Evolutionary conservation across 1,140 invertebrate genomes (phyloP), one percentile per base, ranked within the genome.

Genomic region (Augochlora pura): DNA sequence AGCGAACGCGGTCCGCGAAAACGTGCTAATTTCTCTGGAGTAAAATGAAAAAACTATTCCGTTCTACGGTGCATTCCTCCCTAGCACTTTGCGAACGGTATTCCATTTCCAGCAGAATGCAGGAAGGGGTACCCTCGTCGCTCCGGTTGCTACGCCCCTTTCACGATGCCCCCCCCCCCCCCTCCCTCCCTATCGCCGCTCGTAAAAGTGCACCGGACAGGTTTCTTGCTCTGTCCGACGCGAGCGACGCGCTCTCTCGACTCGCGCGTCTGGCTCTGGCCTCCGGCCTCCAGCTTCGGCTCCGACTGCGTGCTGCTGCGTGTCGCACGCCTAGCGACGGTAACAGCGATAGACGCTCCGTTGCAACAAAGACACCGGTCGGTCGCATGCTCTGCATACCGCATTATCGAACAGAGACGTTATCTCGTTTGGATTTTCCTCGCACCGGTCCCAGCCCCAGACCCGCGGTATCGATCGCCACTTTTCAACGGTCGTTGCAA

Each of bases 241-340:
- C 64, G 46, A 76, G 77, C 80, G 63, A 59, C 72, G 80, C 72
- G 86, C 84, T 86, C 77, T 88, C 84, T 86, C 81, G 60, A 25
- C 79, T 81, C 72, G 80, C 83, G 85, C 80, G 80, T 77, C 68
- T 82, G 81, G 75, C 75, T 32, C 32, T 4, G n/a, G n/a, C n/a
- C n/a, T n/a, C n/a, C n/a, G n/a, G n/a, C n/a, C n/a, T n/a, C n/a
- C n/a, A n/a, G n/a, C n/a, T n/a, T n/a, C n/a, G 32, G 32, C 32
- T 4, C 32, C 32, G 32, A 4, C 32, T 4, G 32, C 32, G 32
- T 32, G 32, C 4, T 32, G 32, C 32, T 82, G 73, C 73, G 78
- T 52, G 77, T 81, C 72, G 62, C 38, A 52, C 57, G 38, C 39
- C 42, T 63, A 77, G 59, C 68, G 38, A 32, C 4, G 4, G 32